Evolutionary conservation across 2,888 invertebrate species (phyloP), one percentile per base, ranked within the genome.

Genomic region (Antheraea yamamai): DNA sequence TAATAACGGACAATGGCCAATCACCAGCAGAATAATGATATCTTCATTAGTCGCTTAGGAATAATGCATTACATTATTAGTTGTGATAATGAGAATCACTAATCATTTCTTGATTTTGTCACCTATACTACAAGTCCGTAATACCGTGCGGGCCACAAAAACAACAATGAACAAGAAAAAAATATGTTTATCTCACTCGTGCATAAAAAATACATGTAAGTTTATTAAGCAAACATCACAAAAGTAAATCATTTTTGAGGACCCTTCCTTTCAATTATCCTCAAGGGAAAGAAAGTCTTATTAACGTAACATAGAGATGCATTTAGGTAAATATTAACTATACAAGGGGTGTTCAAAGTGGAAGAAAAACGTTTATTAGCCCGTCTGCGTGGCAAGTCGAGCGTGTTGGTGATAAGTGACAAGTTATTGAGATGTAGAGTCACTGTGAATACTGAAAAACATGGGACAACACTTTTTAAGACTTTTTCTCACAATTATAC

Each of bases 281-380:
- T 39, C 12, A 74, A 55, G 1, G 39, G 1, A 77, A 78, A 73
- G 23, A 75, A 71, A 12, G 47, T 68, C 64, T 75, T 76, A 75
- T 26, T 1, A 0, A 0, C 14, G 39, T 80, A 85, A 75, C 77
- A 81, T 79, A 39, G 16, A 68, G 72, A 70, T 75, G 82, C 55
- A 73, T 51, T 77, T 75, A 79, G 75, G 83, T 18, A 26, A 35
- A 18, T 79, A 76, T 20, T 74, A 73, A 55, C 4, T n/a, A 6
- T 14, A 16, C 76, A 78, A 82, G 81, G 87, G 87, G 84, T 83
- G 84, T 79, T 55, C 76, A 84, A 81, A 82, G 83, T 84, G 84
- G 81, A 70, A 70, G 70, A 89, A 90, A 91, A 92, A 90, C 91
- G 90, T 92, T 92, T 92, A 92, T 92, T 92, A 92, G 91, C 89